Base-by-base conservation (phyloP, 2,888 invertebrate species). In the Nemoura dubitans region DNA sequence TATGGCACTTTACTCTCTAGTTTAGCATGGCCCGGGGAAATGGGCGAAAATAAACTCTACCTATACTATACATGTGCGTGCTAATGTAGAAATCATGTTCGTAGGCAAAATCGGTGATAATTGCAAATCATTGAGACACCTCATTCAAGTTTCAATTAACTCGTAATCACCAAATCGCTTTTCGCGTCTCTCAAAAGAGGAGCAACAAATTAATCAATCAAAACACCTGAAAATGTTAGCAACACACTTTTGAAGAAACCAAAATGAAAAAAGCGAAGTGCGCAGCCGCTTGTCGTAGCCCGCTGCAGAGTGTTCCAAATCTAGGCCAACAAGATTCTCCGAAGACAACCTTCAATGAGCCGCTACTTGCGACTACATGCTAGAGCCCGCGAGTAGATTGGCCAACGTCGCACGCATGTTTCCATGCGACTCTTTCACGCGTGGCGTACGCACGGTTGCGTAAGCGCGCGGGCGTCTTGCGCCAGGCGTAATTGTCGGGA, bases 311-410 rank as follows among this genome's bases (percentile, higher is more conserved):
- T 21, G 59, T 10, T 59, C 6, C 59, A 59, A 59, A 59, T 59
- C 59, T 59, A 59, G 59, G 59, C 59, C 59, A 59, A 59, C 59
- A 59, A 59, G 59, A 59, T 59, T 59, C 59, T 59, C 59, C 59
- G 59, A 59, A 21, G 14, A 21, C 59, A 59, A 59, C 59, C 59
- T 59, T 59, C 59, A 7, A 21, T 10, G 2, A 59, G 36, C 36
- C 10, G 59, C 21, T n/a, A n/a, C n/a, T n/a, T n/a, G n/a, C n/a
- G n/a, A 59, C 21, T 21, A 59, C 16, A 10, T 7, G 59, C 59
- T 59, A 59, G 59, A 59, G 21, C 59, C 59, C 14, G 59, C 21
- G 59, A 1, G 16, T 59, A 7, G 10, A 59, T 59, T 59, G 59
- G 59, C 59, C 59, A 59, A 59, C 59, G 21, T 14, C 59, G 59